These are phyloP conservation scores for Ailuropoda melanoleuca DNA, from an alignment of 2,113 vertebrate genomes.

Conservation along the genomic window DNA sequence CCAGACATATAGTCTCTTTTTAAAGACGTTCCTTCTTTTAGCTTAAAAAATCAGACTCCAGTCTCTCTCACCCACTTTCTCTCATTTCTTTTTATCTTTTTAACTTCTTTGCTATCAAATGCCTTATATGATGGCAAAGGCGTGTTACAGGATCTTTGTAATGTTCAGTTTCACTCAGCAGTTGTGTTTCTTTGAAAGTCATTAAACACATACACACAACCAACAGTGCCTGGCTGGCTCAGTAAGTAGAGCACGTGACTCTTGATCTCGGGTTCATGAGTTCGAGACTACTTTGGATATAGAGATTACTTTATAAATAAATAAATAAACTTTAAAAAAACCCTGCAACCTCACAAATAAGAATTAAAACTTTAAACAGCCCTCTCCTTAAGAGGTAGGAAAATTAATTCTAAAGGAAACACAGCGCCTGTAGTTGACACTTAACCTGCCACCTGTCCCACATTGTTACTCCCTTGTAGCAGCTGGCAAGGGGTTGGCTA, in stretches of 20 bases:
- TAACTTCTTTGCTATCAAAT: conserved; percentile 52
- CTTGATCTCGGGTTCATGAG: neutral
- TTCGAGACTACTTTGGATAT: neutral
- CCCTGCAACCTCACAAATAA: conserved; percentile 34
- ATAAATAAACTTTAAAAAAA: neutral
- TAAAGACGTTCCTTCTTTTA: neutral
- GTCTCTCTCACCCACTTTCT: neutral
- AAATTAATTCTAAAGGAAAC: conserved; percentile 36
- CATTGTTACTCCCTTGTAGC: neutral
- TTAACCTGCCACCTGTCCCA: neutral
- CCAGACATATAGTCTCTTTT: neutral
- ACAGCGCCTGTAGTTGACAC: neutral
- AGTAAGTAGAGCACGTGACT: neutral
- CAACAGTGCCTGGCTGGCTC: neutral
- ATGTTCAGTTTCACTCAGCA: conserved; percentile 34
- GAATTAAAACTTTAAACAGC: conserved; percentile 15
- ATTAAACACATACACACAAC: neutral
- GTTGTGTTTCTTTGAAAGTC: conserved; percentile 53
- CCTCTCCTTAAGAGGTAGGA: neutral
- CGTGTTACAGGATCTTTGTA: conserved; percentile 10
- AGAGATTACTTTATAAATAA: neutral
- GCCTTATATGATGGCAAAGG: neutral
- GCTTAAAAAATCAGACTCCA: neutral
- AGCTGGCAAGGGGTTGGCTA: neutral
- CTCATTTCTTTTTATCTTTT: conserved; percentile 40